Evolutionary conservation across 2,888 invertebrate genomes (phyloP).

Genomic region (Plusia festucae): DNA sequence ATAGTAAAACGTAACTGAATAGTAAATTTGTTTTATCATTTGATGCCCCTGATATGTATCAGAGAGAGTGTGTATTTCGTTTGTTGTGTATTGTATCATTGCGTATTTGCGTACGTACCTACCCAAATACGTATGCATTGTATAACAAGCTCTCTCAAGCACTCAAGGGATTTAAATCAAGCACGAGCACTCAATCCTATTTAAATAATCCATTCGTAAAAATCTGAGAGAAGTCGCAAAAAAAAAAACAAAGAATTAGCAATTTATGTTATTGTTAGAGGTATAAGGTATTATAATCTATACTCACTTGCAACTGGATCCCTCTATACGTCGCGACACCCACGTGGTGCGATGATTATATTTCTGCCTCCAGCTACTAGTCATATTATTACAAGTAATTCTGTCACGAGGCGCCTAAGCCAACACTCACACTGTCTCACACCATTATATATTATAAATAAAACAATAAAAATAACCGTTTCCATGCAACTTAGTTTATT

Average conservation of each 20-base stretch:
- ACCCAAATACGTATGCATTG: too few relatives aligned
- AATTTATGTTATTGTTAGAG: constrained; percentile 44
- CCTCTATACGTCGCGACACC: constrained; percentile 32
- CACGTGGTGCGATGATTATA: constrained; percentile 40
- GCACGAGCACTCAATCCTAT: neutral
- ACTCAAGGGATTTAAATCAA: neutral
- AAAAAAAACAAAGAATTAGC: constrained; percentile 34
- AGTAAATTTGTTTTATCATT: too few relatives aligned
- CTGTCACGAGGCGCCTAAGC: constrained; percentile 27
- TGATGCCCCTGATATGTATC: too few relatives aligned
- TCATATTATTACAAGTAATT: constrained; percentile 48
- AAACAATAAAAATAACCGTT: constrained; percentile 30
- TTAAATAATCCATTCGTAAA: constrained; percentile 14
- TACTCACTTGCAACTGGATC: constrained; percentile 22
- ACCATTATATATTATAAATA: constrained; percentile 23
- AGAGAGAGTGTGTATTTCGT: too few relatives aligned
- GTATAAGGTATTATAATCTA: constrained; percentile 40
- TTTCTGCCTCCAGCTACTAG: constrained; percentile 33
- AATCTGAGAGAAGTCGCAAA: constrained; percentile 23
- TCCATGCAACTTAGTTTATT: constrained; percentile 23
- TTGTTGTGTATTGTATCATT: too few relatives aligned
- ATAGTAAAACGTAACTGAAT: too few relatives aligned
- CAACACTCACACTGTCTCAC: too few relatives aligned
- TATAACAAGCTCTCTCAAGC: neutral
- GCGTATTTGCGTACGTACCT: too few relatives aligned